A percentile compares a stretch with the other conserved stretches of the same genome.
These are phyloP conservation scores for Drosophila insularis DNA, from an alignment of 1,140 invertebrate species.

Conservation along the genomic window DNA sequence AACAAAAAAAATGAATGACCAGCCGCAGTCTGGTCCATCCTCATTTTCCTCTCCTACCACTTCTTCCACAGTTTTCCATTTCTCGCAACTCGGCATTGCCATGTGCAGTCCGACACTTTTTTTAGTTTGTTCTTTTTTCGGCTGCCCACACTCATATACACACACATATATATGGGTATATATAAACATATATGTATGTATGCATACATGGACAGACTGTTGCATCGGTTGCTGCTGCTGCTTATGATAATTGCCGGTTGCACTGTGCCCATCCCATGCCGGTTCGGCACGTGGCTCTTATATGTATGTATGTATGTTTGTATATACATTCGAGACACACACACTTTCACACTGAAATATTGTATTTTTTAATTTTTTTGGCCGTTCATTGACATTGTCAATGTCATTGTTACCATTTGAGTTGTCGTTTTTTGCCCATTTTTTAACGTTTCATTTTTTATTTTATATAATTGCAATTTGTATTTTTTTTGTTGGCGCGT, in stretches of 20 bases:
- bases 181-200: slow-evolving; percentile 4
- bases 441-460: slow-evolving; percentile 50
- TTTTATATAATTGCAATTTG: slow-evolving; percentile 77
- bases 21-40: slow-evolving; percentile 45
- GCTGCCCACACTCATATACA: slow-evolving; percentile 41
- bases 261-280: slow-evolving; percentile 43
- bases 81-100: slow-evolving; percentile 14
- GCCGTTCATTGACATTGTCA: slow-evolving; percentile 78
- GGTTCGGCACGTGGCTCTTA: slow-evolving; percentile 55
- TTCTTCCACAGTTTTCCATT: background rate
- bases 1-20: slow-evolving; percentile 66
- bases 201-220: slow-evolving; percentile 43
- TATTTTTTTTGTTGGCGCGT: slow-evolving; percentile 58
- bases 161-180: background rate
- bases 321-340: slow-evolving; percentile 12
- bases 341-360: slow-evolving; percentile 18
- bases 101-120: slow-evolving; percentile 44
- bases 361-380: slow-evolving; percentile 51
- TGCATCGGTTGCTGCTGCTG: slow-evolving; percentile 57
- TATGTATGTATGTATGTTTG: slow-evolving; percentile 26
- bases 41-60: slow-evolving; percentile 15
- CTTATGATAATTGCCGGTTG: slow-evolving; percentile 79
- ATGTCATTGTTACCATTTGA: slow-evolving; percentile 75
- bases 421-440: slow-evolving; percentile 52
- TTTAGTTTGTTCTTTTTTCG: slow-evolving; percentile 75